Percentiles rank a stretch among this genome's conserved stretches.
Evolutionary conservation across 2,113 vertebrate genomes (phyloP).

Genomic region (Chaenocephalus aceratus): DNA sequence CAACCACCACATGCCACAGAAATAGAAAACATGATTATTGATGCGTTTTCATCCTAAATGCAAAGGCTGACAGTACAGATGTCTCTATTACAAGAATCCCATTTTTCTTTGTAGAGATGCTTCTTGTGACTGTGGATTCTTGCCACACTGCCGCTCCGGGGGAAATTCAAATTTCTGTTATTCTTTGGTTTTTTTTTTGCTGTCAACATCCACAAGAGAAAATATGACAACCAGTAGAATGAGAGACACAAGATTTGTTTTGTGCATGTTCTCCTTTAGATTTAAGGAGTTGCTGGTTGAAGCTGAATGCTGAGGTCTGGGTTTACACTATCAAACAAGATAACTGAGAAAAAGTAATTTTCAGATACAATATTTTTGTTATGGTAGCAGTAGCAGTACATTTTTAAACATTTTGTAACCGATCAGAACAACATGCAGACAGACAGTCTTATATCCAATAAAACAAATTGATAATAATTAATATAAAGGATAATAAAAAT

Average conservation of each 20-base stretch:
- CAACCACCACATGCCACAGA: conserved; percentile 5
- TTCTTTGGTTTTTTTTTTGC: conserved; percentile 27
- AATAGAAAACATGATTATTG: conserved; percentile 60
- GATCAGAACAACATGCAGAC: too few relatives aligned
- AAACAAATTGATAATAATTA: neutral
- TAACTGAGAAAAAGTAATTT: neutral
- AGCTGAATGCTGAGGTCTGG: neutral
- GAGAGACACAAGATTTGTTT: conserved; percentile 19
- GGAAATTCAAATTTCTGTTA: conserved; percentile 52
- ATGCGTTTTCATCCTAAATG: conserved; percentile 52
- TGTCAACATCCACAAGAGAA: conserved; percentile 57
- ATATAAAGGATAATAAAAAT: neutral
- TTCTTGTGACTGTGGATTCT: conserved; percentile 17
- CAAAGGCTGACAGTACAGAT: conserved; percentile 42
- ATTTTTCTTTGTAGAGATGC: conserved; percentile 20
- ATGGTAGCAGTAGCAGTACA: too few relatives aligned
- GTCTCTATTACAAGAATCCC: conserved; percentile 40
- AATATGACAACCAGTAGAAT: conserved; percentile 22
- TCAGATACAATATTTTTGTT: too few relatives aligned
- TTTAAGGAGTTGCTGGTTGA: conserved; percentile 25
- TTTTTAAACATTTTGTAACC: too few relatives aligned
- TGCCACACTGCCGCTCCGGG: conserved; percentile 39
- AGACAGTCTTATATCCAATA: too few relatives aligned
- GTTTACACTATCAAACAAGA: neutral
- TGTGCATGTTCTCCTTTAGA: conserved; percentile 10